Conservation (phyloP, 2,113 vertebrate species). For the Brachyhypopomus occidentalis region DNA sequence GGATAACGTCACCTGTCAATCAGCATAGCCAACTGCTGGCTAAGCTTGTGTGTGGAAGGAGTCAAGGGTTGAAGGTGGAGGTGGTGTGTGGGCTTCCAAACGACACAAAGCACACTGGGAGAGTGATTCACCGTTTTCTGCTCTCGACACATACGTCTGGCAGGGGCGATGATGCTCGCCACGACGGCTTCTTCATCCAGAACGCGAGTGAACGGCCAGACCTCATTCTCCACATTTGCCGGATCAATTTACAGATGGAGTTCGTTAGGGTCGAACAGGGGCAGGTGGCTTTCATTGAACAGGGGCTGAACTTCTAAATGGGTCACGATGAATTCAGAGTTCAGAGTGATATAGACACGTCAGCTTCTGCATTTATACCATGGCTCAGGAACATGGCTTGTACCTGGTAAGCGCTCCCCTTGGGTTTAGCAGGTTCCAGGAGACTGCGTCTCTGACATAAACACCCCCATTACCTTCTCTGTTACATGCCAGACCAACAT, state of each 20-base stretch:
- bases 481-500: neutral
- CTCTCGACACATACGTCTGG: constrained; percentile 65
- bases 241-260: constrained; percentile 46
- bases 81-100: constrained; percentile 44
- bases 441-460: neutral
- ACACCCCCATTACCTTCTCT: neutral
- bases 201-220: constrained; percentile 48
- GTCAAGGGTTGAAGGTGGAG: neutral
- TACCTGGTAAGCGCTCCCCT: constrained; percentile 46
- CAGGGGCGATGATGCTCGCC: constrained; percentile 56
- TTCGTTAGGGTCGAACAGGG: neutral
- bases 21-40: constrained; percentile 69
- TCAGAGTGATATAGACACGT: constrained; percentile 49
- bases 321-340: constrained; percentile 39
- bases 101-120: constrained; percentile 30
- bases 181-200: constrained; percentile 13
- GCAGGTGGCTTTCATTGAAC: constrained; percentile 27
- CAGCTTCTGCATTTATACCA: constrained; percentile 54
- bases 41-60: constrained; percentile 47
- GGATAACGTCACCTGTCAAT: constrained; percentile 70
- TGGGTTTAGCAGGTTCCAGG: constrained; percentile 29
- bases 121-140: constrained; percentile 60
- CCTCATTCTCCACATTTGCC: constrained; percentile 6
- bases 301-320: constrained; percentile 40
- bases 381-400: constrained; percentile 45